Evolutionary conservation across 2,797 vertebrate genomes (phyloP), one percentile per base, ranked within the genome.

Genomic region (Microchirus variegatus): DNA sequence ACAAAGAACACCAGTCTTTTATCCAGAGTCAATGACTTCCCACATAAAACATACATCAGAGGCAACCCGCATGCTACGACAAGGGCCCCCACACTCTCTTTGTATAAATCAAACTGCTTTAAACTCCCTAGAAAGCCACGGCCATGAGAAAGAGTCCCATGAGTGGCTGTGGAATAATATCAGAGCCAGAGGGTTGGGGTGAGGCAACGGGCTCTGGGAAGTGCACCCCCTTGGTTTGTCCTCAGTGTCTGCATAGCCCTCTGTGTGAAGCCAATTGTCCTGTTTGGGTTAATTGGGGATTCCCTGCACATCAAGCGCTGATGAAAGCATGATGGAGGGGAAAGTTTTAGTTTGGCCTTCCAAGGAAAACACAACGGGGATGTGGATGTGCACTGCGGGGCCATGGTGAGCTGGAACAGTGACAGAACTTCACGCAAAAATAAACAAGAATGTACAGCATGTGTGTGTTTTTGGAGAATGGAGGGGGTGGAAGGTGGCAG

Each of bases 61-160:
- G 74, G 67, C 72, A 78, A 83, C 86, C 82, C 75, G 75, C 75
- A 51, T 78, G 76, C 63, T 75, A 73, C 17, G 38, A 71, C 63
- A 49, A 70, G 78, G 77, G 86, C 82, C 80, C 85, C 81, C 60
- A 48, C 52, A 52, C 73, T 68, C 66, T 84, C 82, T 87, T 86
- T 88, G 90, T 87, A 89, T 90, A 90, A 92, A 91, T 89, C 88
- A 91, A 86, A 69, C 73, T 1, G 43, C 65, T 73, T 75, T 74
- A 67, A 83, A 83, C 77, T 75, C 78, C 71, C 59, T 49, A 73
- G 77, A 88, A 89, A 86, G 84, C 75, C 53, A 2, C 59, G 77
- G 66, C 75, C 83, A 80, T 88, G 88, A 88, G 87, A 92, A 90
- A 85, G 59, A 85, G 77, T 79, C 79, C 77, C 72, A 45, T 7